Base-by-base conservation (phyloP, 2,113 vertebrate species). In the Siniperca chuatsi region DNA sequence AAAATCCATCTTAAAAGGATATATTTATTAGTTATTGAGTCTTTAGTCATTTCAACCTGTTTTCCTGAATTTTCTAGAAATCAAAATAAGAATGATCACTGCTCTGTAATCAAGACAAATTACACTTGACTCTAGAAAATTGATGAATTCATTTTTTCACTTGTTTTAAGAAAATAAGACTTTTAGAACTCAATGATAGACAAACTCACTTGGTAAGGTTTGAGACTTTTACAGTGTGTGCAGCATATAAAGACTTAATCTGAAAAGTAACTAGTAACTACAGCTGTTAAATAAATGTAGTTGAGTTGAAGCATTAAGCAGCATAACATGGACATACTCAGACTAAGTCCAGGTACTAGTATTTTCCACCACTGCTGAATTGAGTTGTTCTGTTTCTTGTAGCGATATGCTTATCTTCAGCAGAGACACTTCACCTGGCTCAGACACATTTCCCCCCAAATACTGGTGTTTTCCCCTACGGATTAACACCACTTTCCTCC, bases 351-450 rank as follows among this genome's bases (percentile, higher is more conserved):
- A 42, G 4, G 40, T 48, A 48, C 46, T 23, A 13, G 37, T 37
- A n/a, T 57, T 52, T 35, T 23, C 25, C 58, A 64, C 44, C 44
- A 50, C 21, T 20, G 29, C 40, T 62, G 52, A 76, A 68, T 76
- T 48, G 20, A 71, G n/a, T 55, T 48, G 50, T 79, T 62, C 58
- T 58, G 46, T 65, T 35, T 74, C 71, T 52, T 58, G 68, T 65
- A 35, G 58, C 8, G 7, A 44, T 58, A 60, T 67, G 57, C 48
- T 70, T 66, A 80, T 82, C 44, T 72, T 40, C 7, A 48, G 8
- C n/a, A 75, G 55, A 78, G 46, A 71, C 66, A 21, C 75, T 60
- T 64, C 37, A 70, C 35, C 82, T 69, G 86, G 67, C 78, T 74
- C 78, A 79, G 65, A 52, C 50, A 50, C 77, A 44, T 73, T 52